Evolutionary conservation across 2,113 vertebrate species (phyloP).

Genomic region (Coptodon rendalli): DNA sequence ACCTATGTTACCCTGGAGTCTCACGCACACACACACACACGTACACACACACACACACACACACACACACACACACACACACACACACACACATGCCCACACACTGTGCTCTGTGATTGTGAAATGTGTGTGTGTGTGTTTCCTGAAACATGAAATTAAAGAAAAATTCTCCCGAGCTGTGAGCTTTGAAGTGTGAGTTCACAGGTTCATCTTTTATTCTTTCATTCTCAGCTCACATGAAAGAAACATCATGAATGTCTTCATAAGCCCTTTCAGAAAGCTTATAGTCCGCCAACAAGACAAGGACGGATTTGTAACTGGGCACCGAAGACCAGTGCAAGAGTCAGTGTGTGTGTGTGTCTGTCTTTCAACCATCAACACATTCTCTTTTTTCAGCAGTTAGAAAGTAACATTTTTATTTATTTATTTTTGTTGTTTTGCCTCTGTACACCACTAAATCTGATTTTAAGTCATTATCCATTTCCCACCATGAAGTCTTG

Average conservation of each 20-base stretch:
- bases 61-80: neutral
- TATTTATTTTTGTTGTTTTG: neutral
- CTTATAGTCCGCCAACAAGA: neutral
- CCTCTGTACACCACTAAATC: neutral
- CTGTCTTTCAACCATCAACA: neutral
- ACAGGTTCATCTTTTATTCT: slow-evolving; percentile 9
- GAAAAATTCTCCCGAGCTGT: neutral
- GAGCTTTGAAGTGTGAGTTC: slow-evolving; percentile 26
- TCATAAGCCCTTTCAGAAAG: neutral
- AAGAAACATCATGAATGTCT: neutral
- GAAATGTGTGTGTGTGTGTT: neutral
- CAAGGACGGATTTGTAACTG: neutral
- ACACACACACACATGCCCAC: neutral
- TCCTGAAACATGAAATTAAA: slow-evolving; percentile 4
- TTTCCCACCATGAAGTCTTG: neutral
- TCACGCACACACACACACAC: neutral
- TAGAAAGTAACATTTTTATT: neutral
- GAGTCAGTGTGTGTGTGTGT: neutral
- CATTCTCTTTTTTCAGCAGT: neutral
- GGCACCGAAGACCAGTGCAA: neutral
- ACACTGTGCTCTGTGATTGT: neutral
- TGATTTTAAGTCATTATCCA: neutral
- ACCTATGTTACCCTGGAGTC: neutral
- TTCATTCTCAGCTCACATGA: slow-evolving; percentile 5
- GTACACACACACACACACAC: neutral